These are phyloP conservation scores for Thaumatotibia leucotreta DNA, from an alignment of 1,140 invertebrate genomes.

Conservation along the genomic window DNA sequence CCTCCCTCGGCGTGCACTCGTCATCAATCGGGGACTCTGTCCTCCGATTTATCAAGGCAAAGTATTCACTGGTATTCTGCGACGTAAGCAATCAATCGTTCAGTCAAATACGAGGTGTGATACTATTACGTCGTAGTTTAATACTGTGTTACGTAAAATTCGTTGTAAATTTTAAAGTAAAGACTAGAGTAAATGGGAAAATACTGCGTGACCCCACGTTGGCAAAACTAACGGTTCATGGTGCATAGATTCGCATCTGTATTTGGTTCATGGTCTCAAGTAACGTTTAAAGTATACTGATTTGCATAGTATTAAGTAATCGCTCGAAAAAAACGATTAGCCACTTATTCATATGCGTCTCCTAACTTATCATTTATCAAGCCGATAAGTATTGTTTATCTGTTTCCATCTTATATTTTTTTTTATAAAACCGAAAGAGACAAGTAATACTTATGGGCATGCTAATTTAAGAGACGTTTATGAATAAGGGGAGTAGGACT, in stretches of 20 bases:
- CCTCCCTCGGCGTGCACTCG: slow-evolving; percentile 28
- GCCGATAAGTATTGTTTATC: too few species aligned
- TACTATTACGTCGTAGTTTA: not conserved
- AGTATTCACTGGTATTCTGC: not conserved
- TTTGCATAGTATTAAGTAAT: too few species aligned
- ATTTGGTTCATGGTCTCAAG: not conserved
- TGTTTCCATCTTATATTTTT: too few species aligned
- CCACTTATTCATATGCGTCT: too few species aligned
- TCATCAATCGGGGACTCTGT: slow-evolving; percentile 4
- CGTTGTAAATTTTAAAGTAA: slow-evolving; percentile 3
- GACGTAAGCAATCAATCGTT: not conserved
- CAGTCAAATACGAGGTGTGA: not conserved
- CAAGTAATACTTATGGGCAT: too few species aligned
- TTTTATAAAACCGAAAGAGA: too few species aligned
- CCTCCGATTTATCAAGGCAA: not conserved
- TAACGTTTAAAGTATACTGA: too few species aligned
- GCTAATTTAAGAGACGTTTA: too few species aligned
- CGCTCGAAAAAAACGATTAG: too few species aligned
- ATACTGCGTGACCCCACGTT: not conserved
- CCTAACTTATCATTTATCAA: too few species aligned
- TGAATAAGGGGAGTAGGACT: too few species aligned
- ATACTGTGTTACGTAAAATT: slow-evolving; percentile 4
- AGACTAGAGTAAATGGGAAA: not conserved
- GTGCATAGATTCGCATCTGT: not conserved
- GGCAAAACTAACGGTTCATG: not conserved